Evolutionary conservation across 2,797 vertebrate genomes (phyloP).

Genomic region (Hippocampus kuda): DNA sequence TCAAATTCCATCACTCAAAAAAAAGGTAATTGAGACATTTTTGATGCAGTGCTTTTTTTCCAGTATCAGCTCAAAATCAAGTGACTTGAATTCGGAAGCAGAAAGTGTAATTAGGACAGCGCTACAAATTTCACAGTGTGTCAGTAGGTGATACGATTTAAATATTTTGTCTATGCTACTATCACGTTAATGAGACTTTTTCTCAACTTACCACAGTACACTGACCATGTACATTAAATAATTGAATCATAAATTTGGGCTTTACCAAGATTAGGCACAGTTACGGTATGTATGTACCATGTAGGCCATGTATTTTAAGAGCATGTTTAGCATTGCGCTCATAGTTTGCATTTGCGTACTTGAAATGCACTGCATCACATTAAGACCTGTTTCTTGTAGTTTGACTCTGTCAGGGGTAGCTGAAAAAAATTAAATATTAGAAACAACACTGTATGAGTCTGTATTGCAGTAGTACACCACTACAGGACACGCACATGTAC

Average conservation of each 20-base stretch:
- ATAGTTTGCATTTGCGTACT: not conserved
- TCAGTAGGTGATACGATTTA: no score
- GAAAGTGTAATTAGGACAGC: no score
- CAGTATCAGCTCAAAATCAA: no score
- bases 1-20: no score
- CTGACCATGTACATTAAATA: not conserved
- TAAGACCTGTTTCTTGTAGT: no score
- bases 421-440: not conserved
- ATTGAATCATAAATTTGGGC: not conserved
- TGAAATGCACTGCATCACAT: not conserved
- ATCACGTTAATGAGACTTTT: slow-evolving; percentile 38
- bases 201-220: slow-evolving; percentile 36
- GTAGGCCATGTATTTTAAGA: not conserved
- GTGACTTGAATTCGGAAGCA: no score
- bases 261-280: not conserved
- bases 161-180: not conserved
- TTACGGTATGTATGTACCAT: not conserved
- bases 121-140: no score
- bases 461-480: not conserved
- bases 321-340: not conserved
- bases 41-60: no score
- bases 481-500: not conserved
- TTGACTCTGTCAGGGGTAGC: not conserved
- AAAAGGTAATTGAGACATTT: no score
- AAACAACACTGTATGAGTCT: not conserved